These are phyloP conservation scores for Plotosus lineatus DNA, from an alignment of 2,113 vertebrate genomes.

Conservation along the genomic window DNA sequence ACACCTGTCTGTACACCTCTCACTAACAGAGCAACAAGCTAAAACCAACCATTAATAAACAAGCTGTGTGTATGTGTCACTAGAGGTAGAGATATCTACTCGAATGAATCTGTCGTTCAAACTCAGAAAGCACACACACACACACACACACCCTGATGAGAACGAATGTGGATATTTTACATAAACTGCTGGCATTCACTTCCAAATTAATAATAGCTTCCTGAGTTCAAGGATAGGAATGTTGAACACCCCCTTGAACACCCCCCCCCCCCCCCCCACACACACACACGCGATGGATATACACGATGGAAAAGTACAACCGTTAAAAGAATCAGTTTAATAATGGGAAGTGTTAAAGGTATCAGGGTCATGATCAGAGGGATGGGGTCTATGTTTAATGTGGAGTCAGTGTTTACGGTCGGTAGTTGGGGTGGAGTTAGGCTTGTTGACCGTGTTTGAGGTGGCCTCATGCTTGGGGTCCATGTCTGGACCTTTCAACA, in stretches of 20 bases:
- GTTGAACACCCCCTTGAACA: background rate
- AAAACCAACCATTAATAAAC: too few relatives aligned
- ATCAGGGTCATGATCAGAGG: too few relatives aligned
- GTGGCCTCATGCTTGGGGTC: background rate
- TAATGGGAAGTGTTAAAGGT: background rate
- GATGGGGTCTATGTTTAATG: background rate
- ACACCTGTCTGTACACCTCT: too few relatives aligned
- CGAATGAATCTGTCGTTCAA: background rate
- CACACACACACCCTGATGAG: background rate
- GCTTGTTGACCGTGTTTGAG: background rate
- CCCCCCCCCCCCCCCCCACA: background rate
- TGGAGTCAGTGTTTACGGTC: too few relatives aligned
- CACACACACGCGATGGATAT: background rate
- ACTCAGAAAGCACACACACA: background rate
- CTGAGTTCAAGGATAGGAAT: background rate
- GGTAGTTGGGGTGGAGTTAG: background rate
- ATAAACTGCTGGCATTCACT: background rate
- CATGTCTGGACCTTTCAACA: background rate
- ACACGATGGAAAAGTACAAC: background rate
- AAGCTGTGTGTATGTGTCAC: background rate
- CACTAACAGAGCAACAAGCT: too few relatives aligned
- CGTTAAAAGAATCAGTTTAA: background rate
- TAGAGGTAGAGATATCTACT: background rate
- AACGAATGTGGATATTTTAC: background rate
- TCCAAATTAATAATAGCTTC: conserved; percentile 23